Evolutionary conservation across 2,113 vertebrate species (phyloP).

Genomic region (Epinephelus fuscoguttatus): DNA sequence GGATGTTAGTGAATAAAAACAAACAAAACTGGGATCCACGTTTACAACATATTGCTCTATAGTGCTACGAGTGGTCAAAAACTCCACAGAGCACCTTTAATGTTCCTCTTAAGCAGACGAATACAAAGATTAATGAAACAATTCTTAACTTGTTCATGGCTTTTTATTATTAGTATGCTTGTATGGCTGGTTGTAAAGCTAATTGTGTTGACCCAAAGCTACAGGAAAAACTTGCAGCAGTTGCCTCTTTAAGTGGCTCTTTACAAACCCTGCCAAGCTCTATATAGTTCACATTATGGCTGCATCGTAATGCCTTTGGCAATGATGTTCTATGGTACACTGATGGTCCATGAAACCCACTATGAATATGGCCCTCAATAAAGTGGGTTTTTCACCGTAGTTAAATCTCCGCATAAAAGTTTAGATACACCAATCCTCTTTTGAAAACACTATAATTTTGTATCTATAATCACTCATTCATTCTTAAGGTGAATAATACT

Average conservation of each 20-base stretch:
- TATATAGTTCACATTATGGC: background rate
- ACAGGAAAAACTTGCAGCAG: slow-evolving; percentile 14
- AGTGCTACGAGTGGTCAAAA: background rate
- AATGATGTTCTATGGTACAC: slow-evolving; percentile 7
- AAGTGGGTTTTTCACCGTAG: background rate
- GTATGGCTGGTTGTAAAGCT: slow-evolving; percentile 6
- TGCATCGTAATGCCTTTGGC: slow-evolving; percentile 15
- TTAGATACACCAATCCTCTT: background rate
- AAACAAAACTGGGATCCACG: background rate
- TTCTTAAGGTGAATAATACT: background rate
- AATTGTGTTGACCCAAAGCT: slow-evolving; percentile 5
- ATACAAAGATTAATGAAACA: background rate
- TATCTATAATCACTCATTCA: background rate
- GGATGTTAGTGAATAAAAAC: background rate
- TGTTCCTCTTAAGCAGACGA: background rate
- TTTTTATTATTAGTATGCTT: background rate
- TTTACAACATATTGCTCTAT: background rate
- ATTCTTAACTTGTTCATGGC: background rate
- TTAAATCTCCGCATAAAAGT: background rate
- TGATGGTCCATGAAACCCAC: background rate
- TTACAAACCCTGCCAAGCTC: slow-evolving; percentile 21
- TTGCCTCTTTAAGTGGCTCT: background rate
- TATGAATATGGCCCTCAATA: slow-evolving; percentile 3
- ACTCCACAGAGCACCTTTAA: background rate
- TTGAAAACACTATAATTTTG: slow-evolving; percentile 2